These are phyloP conservation scores for Aphidoletes aphidimyza DNA, from an alignment of 2,888 invertebrate species.

Conservation along the genomic window DNA sequence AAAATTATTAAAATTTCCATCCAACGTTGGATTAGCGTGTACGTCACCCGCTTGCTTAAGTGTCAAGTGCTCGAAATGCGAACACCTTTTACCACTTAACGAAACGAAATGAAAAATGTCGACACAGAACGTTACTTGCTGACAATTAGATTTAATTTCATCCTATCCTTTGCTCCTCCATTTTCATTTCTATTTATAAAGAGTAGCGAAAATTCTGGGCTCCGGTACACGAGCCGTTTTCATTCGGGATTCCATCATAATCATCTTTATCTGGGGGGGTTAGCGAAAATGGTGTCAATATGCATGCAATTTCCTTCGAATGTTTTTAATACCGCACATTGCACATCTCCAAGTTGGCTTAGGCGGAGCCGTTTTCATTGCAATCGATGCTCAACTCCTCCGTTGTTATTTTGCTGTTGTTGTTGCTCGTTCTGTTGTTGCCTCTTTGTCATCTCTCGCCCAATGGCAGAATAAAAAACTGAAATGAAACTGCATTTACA, in stretches of 20 bases:
- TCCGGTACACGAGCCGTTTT: background rate
- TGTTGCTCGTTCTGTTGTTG: background rate
- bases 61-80: background rate
- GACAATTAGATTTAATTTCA: conserved; percentile 39
- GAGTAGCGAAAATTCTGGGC: background rate
- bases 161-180: no score
- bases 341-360: background rate
- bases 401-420: background rate
- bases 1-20: conserved; percentile 22
- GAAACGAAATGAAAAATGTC: background rate
- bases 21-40: background rate
- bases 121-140: background rate
- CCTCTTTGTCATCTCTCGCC: background rate
- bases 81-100: conserved; percentile 36
- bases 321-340: background rate
- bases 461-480: background rate
- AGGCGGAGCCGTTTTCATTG: conserved; percentile 30
- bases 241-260: conserved; percentile 1
- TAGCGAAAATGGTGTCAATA: conserved; percentile 51
- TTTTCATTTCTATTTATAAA: no score
- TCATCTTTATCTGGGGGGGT: conserved; percentile 28
- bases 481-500: conserved; percentile 48
- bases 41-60: conserved; percentile 4
- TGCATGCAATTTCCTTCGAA: conserved; percentile 19
- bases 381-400: conserved; percentile 13